Percentiles rank a stretch among this genome's conserved stretches.
These are phyloP conservation scores for Anoplophora glabripennis DNA, from an alignment of 1,140 invertebrate genomes.

Conservation along the genomic window DNA sequence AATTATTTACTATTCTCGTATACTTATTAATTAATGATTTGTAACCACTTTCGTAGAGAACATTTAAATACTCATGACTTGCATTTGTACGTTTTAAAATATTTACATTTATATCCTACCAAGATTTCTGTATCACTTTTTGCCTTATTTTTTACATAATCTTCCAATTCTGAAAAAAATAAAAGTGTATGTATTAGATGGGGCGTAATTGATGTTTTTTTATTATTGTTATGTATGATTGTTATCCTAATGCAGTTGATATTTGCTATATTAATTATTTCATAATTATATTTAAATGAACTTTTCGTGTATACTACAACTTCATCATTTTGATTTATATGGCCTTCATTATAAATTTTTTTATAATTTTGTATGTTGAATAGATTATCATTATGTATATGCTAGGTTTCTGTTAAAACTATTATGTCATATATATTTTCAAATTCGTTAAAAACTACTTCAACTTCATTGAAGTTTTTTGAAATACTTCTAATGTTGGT, in stretches of 20 bases:
- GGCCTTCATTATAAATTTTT: conserved; percentile 3
- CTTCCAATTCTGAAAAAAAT: background rate
- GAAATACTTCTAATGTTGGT: no score
- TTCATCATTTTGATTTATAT: conserved; percentile 5
- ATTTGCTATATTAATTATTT: background rate
- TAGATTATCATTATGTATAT: background rate
- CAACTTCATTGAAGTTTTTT: no score
- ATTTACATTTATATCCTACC: background rate
- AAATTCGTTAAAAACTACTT: no score
- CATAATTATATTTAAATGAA: background rate
- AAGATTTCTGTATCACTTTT: background rate
- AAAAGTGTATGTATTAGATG: background rate
- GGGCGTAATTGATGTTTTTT: background rate
- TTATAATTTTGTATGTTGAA: background rate
- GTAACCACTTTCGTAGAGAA: background rate
- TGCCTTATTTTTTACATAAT: background rate
- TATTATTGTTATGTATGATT: background rate
- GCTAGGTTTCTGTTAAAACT: background rate
- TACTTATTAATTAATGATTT: background rate
- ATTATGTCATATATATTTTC: background rate
- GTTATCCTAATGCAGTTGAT: background rate
- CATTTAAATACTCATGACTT: conserved; percentile 1
- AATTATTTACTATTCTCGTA: background rate
- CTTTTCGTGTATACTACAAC: background rate
- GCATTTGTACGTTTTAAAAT: background rate